These are phyloP conservation scores for Machimus atricapillus DNA, from an alignment of 2,888 invertebrate species.

Conservation along the genomic window DNA sequence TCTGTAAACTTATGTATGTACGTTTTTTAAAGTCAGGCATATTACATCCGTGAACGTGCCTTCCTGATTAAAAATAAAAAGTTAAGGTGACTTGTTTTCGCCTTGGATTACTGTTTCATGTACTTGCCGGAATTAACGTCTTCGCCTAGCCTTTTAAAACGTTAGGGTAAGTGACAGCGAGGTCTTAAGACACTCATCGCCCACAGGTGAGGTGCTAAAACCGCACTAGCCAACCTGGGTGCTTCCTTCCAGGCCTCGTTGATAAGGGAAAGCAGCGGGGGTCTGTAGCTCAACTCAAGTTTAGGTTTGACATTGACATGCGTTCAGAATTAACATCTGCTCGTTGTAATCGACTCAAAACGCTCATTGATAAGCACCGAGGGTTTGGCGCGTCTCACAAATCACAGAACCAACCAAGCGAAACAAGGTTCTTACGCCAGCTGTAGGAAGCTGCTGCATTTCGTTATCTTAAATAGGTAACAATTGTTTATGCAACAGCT, in stretches of 20 bases:
- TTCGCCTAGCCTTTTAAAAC: background rate
- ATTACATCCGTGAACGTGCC: no score
- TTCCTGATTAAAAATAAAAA: background rate
- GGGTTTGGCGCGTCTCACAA: background rate
- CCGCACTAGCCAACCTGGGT: background rate
- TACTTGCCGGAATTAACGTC: background rate
- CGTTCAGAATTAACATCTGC: conserved; percentile 24
- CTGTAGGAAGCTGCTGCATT: background rate
- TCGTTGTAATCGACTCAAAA: background rate
- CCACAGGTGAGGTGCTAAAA: background rate
- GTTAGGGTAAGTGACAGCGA: background rate
- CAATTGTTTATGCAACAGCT: background rate
- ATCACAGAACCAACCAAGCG: background rate
- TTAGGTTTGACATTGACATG: conserved; percentile 17
- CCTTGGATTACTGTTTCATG: background rate
- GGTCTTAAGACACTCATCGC: background rate
- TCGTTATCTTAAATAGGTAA: background rate
- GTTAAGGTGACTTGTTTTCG: background rate
- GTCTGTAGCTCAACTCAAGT: background rate
- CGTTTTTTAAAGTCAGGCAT: no score
- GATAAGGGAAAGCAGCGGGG: background rate
- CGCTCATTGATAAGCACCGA: background rate
- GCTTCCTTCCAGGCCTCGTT: background rate
- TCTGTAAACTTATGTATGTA: no score
- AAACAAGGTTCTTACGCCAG: background rate